Conservation (phyloP, 1,140 invertebrate species). For the Leptinotarsa texana region DNA sequence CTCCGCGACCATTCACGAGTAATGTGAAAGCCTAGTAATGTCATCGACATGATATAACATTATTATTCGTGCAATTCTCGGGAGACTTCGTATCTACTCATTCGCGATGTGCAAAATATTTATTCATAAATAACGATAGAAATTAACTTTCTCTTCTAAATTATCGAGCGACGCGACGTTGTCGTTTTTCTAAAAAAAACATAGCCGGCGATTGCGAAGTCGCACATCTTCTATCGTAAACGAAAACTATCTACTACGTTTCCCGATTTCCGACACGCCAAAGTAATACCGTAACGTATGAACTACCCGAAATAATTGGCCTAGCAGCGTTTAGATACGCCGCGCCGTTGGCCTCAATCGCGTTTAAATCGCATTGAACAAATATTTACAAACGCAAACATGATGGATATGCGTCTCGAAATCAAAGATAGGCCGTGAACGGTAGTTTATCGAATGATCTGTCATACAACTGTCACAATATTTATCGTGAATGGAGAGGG, state of each 20-base stretch:
- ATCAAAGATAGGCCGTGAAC: background rate
- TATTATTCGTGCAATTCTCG: too few species aligned
- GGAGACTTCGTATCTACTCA: too few species aligned
- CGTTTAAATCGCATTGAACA: background rate
- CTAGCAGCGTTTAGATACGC: background rate
- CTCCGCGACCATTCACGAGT: background rate
- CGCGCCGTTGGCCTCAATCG: background rate
- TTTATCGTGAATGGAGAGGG: background rate
- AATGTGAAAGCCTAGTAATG: background rate
- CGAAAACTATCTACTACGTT: background rate
- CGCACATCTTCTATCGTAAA: background rate
- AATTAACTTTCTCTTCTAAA: background rate
- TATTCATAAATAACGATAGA: background rate
- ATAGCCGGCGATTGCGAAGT: background rate
- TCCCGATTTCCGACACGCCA: background rate
- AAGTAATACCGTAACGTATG: background rate
- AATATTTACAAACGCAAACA: conserved; percentile 6
- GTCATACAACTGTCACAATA: conserved; percentile 2
- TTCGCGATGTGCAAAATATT: background rate
- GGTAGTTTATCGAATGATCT: background rate
- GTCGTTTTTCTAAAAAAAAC: background rate
- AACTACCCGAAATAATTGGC: background rate
- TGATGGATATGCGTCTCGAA: background rate
- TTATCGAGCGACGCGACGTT: background rate
- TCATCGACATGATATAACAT: too few species aligned